A percentile compares a stretch with the other conserved stretches of the same genome.
Evolutionary conservation across 2,113 vertebrate species (phyloP).

Genomic region (Pangasianodon gigas): DNA sequence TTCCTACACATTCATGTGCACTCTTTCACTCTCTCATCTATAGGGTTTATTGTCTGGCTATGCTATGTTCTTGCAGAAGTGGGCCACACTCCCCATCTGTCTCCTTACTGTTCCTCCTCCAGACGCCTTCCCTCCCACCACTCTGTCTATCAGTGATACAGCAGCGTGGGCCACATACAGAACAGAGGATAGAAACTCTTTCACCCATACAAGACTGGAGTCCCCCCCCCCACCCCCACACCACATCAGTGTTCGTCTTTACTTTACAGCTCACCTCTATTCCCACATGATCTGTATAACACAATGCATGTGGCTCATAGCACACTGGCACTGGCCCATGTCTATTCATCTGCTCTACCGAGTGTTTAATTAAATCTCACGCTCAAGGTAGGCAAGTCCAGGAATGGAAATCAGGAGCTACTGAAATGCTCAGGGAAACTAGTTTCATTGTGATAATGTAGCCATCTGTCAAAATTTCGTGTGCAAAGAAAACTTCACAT

Average conservation of each 20-base stretch:
- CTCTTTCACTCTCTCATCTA: neutral
- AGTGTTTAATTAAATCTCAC: slow-evolving; percentile 16
- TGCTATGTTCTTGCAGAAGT: slow-evolving; percentile 66
- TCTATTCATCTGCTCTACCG: slow-evolving; percentile 2
- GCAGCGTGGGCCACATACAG: slow-evolving; percentile 2
- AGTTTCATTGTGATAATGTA: slow-evolving; percentile 14
- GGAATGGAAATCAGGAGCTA: neutral
- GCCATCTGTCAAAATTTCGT: slow-evolving; percentile 11
- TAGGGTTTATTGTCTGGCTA: slow-evolving; percentile 40
- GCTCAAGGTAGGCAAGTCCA: neutral
- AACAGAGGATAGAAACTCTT: slow-evolving; percentile 31
- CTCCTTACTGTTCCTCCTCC: slow-evolving; percentile 7
- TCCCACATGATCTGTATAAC: slow-evolving; percentile 6
- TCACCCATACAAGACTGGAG: slow-evolving; percentile 25
- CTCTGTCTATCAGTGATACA: slow-evolving; percentile 37
- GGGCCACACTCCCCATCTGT: slow-evolving; percentile 53
- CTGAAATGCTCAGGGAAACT: neutral
- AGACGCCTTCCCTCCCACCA: slow-evolving; percentile 11
- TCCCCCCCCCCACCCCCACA: neutral
- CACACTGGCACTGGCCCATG: neutral
- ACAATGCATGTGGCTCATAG: neutral
- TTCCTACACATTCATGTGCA: slow-evolving; percentile 8
- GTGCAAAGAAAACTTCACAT: neutral
- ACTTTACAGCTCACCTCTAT: slow-evolving; percentile 20
- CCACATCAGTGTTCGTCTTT: slow-evolving; percentile 1